Evolutionary conservation across 2,888 invertebrate species (phyloP).

Genomic region (Danaus chrysippus): DNA sequence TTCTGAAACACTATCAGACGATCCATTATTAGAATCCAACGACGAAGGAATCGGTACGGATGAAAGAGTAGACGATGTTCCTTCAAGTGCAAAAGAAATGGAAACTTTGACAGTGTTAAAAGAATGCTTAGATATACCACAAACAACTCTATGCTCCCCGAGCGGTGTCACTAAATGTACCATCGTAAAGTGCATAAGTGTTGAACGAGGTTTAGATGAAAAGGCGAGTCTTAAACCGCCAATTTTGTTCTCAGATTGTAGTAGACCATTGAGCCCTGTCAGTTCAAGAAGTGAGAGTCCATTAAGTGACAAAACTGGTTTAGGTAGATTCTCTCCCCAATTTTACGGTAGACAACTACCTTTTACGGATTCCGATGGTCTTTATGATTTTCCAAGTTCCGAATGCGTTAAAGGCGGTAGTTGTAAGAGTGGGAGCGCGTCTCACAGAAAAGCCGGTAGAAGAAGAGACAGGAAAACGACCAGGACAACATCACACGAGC

Average conservation of each 20-base stretch:
- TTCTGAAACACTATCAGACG: constrained; percentile 86
- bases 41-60: constrained; percentile 90
- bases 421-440: constrained; percentile 66
- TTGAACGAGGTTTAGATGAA: constrained; percentile 76
- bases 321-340: constrained; percentile 84
- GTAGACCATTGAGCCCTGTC: constrained; percentile 83
- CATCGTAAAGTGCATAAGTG: constrained; percentile 77
- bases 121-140: constrained; percentile 70
- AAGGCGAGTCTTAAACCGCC: constrained; percentile 65
- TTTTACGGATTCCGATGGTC: constrained; percentile 88
- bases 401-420: constrained; percentile 81
- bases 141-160: constrained; percentile 63
- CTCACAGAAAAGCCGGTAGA: constrained; percentile 81
- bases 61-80: constrained; percentile 85
- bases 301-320: constrained; percentile 84
- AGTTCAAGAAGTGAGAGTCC: constrained; percentile 90
- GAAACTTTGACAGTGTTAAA: constrained; percentile 63
- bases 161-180: constrained; percentile 74
- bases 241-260: constrained; percentile 78
- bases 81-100: constrained; percentile 83
- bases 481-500: constrained; percentile 70
- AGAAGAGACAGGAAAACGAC: constrained; percentile 81
- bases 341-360: constrained; percentile 85
- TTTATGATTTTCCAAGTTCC: constrained; percentile 89
- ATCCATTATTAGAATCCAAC: constrained; percentile 84